These are phyloP conservation scores for Sarcophaga rosellei DNA, from an alignment of 2,888 invertebrate species.

Conservation along the genomic window DNA sequence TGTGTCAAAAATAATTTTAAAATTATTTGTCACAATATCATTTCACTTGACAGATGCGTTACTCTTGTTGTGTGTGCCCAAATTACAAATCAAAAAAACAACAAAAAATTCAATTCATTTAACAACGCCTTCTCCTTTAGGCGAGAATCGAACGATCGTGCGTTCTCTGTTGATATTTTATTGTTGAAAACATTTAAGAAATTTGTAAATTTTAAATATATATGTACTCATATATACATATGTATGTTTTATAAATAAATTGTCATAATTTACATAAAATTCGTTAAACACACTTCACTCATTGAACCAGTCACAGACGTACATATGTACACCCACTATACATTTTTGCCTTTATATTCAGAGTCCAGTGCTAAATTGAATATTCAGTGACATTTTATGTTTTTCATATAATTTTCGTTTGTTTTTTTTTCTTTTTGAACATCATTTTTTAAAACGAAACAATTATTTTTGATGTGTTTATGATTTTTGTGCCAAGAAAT, in stretches of 20 bases:
- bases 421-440: conserved; percentile 1
- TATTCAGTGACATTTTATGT: conserved; percentile 44
- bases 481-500: conserved; percentile 11
- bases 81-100: background rate
- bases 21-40: conserved; percentile 55
- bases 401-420: conserved; percentile 19
- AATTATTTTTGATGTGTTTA: conserved; percentile 52
- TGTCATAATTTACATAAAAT: conserved; percentile 43
- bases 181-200: background rate
- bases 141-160: no score
- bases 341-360: conserved; percentile 3
- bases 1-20: conserved; percentile 49
- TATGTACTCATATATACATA: background rate
- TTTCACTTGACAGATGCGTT: conserved; percentile 48
- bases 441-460: background rate
- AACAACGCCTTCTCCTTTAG: background rate
- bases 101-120: background rate
- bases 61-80: background rate
- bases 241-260: no score
- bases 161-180: background rate
- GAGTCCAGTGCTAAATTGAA: conserved; percentile 39
- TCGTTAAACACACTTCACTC: conserved; percentile 10
- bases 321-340: conserved; percentile 17
- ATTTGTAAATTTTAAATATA: background rate
- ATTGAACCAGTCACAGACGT: conserved; percentile 8